Percentiles rank a stretch among this genome's conserved stretches.
phyloP scores from a whole-genome alignment of 2,797 vertebrate species.

The Hemibagrus guttatus region DNA sequence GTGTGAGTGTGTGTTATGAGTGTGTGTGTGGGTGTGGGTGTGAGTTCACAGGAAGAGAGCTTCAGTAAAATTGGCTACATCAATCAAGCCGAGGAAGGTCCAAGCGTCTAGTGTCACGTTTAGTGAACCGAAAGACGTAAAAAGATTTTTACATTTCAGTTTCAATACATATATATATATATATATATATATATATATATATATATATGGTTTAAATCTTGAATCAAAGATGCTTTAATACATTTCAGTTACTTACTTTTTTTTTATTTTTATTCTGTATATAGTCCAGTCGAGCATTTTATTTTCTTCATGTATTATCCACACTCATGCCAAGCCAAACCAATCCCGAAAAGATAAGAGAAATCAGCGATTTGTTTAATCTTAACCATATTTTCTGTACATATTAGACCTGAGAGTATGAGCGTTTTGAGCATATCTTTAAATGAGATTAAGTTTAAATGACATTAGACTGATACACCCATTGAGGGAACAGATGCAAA shows the following conservation, averaged over 20 bases:
- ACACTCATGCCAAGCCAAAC: not conserved
- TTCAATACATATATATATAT: not conserved
- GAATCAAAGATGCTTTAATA: not conserved
- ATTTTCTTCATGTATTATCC: not conserved
- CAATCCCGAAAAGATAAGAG: too few species aligned
- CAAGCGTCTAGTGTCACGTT: constrained; percentile 30
- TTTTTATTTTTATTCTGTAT: too few species aligned
- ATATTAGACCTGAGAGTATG: not conserved
- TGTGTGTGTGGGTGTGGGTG: constrained; percentile 22
- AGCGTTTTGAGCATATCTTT: not conserved
- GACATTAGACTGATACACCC: not conserved
- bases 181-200: too few species aligned
- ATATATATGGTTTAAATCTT: not conserved
- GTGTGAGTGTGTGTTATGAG: constrained; percentile 3
- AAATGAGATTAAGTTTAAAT: not conserved
- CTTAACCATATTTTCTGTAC: not conserved
- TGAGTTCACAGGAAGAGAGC: constrained; percentile 39
- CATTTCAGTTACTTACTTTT: not conserved
- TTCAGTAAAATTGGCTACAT: constrained; percentile 48
- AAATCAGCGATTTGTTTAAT: not conserved
- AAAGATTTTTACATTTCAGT: constrained; percentile 6
- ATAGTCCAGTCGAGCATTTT: not conserved
- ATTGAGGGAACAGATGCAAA: constrained; percentile 48
- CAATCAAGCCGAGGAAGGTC: constrained; percentile 44
- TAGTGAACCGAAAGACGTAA: constrained; percentile 29